phyloP scores from a whole-genome alignment of 2,113 vertebrate genomes.

The Sus scrofa region T2T-Sscrofa CM000814.6:104981001-104981500 shows the following conservation, averaged over 20 bases:
- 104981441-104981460: background rate
- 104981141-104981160: background rate
- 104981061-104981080: background rate
- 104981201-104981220: background rate
- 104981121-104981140: constrained; percentile 6
- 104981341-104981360: background rate
- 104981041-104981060: background rate
- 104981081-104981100: background rate
- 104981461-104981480: too few species aligned
- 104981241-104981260: background rate
- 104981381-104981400: background rate
- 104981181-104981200: background rate
- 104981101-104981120: background rate
- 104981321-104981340: background rate
- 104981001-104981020: background rate
- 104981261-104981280: background rate
- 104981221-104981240: background rate
- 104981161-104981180: background rate
- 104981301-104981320: background rate
- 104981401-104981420: background rate
- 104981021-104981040: background rate
- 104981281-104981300: background rate
- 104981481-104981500: too few species aligned
- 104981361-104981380: background rate
- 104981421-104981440: background rate